Base-by-base conservation (phyloP, 2,113 vertebrate genomes). In the Hystrix cristata region DNA sequence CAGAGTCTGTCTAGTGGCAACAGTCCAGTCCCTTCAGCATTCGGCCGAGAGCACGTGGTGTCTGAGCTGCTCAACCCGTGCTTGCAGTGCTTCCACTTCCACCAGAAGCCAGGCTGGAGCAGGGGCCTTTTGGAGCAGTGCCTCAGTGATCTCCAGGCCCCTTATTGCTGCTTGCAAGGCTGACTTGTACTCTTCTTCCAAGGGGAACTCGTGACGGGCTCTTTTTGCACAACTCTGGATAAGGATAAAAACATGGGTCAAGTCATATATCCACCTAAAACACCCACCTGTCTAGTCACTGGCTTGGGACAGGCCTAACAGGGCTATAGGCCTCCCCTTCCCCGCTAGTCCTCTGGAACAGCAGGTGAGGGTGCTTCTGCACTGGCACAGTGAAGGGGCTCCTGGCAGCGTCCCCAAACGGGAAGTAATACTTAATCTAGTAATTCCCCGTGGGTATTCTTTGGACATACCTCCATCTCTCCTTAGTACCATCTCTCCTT, bases 151-250 rank as follows among this genome's bases (percentile, higher is more conserved):
- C 60, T 98, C 99, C 96, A 99, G 87, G 74, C 99, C 98, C 16
- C 96, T 98, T 79, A 98, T 98, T 34, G 99, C 99, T 0, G 93
- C 98, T 79, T 98, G 98, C 74, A 99, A 51, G 15, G 99, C 98
- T 64, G 97, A 95, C 94, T 98, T 98, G 64, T 98, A 99, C 96
- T 99, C 99, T 51, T 99, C 99, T 91, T 99, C 99, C 6, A 82
- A 48, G 9, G 97, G 95, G 0, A 91, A 91, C 59, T 98, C 98
- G 1, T 98, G 98, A 21, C 99, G 99, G 1, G 98, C 98, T 98
- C 98, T 98, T 96, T 99, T 99, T 16, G 98, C 97, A 84, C 95
- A 98, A 0, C 99, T 99, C 99, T 99, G 98, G 60, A 79, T 72
- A 94, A 95, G 91, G 55, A 48, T 95, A 97, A 72, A 60, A 60